Percentiles rank a stretch among this genome's conserved stretches.
These are phyloP conservation scores for Macrotis lagotis DNA, from an alignment of 2,113 vertebrate genomes.

Conservation along the genomic window DNA sequence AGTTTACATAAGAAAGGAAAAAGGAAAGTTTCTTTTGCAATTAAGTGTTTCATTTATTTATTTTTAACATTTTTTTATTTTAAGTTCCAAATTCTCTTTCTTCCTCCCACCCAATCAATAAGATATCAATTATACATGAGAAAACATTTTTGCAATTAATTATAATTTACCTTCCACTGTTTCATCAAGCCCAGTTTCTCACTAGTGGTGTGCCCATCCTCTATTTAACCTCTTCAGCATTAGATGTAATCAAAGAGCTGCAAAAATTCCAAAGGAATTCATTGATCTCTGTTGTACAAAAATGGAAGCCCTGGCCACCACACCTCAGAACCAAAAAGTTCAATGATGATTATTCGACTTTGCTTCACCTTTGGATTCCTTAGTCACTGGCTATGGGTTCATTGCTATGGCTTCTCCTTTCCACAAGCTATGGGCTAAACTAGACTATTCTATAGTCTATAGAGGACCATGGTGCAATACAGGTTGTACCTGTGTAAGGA, in stretches of 20 bases:
- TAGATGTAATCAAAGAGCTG: neutral
- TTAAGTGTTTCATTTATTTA: slow-evolving; percentile 27
- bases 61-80: neutral
- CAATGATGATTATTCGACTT: neutral
- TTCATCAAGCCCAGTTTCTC: neutral
- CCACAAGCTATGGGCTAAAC: neutral
- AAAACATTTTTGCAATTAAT: slow-evolving; percentile 36
- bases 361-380: neutral
- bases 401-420: neutral
- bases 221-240: slow-evolving; percentile 20
- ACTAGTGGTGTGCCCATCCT: slow-evolving; percentile 11
- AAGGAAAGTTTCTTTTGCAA: slow-evolving; percentile 22
- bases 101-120: neutral
- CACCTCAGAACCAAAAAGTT: neutral
- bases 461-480: neutral
- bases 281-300: neutral
- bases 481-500: neutral
- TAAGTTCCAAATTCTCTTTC: neutral
- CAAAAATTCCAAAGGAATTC: slow-evolving; percentile 45
- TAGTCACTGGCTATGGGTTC: neutral
- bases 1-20: neutral
- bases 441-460: neutral
- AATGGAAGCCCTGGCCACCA: slow-evolving; percentile 29
- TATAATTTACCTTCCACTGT: neutral
- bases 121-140: neutral